Evolutionary conservation across 92 coral and sea anemone genomes (phyloP).

Genomic region (Meandrina meandrites): DNA sequence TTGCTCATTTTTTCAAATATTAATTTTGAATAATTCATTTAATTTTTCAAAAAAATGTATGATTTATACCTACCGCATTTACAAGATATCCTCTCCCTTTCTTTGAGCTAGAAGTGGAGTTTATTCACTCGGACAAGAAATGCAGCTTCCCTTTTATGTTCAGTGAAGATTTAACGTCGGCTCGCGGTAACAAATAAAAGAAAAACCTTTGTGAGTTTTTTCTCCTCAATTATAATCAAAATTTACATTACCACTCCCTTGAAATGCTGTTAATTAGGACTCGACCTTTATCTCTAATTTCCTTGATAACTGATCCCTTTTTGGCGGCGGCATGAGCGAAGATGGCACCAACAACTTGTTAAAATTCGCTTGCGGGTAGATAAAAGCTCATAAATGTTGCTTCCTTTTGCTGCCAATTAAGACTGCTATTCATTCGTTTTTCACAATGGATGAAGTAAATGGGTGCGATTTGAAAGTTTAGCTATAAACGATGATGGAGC

Average conservation of each 20-base stretch:
- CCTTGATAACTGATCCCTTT: slow-evolving; percentile 2
- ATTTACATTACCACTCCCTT: background rate
- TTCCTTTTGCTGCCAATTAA: background rate
- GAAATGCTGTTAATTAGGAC: background rate
- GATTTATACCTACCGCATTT: background rate
- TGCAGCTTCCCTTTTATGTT: background rate
- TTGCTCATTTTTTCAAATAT: background rate
- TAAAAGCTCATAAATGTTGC: background rate
- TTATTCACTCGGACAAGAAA: background rate
- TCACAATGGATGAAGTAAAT: background rate
- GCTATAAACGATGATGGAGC: background rate
- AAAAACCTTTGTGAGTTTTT: background rate
- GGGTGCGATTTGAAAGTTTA: background rate
- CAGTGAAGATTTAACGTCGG: background rate
- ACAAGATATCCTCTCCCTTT: background rate
- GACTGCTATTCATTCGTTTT: background rate
- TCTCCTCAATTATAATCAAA: background rate
- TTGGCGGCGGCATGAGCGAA: background rate
- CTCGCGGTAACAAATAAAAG: background rate
- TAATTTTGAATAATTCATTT: too few relatives aligned
- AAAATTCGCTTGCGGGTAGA: background rate
- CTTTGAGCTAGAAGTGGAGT: background rate
- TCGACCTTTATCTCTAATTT: background rate
- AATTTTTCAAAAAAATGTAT: background rate
- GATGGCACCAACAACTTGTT: background rate